phyloP scores from a whole-genome alignment of 2,113 vertebrate species.

The Furnarius figulus region DNA sequence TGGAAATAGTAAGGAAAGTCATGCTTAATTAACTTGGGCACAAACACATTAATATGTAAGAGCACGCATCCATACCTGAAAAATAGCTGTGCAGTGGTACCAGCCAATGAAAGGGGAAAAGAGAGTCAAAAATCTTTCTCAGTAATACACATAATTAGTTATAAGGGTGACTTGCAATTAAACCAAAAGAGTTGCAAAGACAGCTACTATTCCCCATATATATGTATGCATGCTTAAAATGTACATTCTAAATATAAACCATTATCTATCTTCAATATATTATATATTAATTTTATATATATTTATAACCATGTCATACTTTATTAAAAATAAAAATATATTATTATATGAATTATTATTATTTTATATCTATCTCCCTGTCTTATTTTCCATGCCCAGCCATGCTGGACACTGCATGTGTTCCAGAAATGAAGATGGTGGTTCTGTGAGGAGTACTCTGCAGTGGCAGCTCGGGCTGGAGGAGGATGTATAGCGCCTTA shows the following conservation, averaged over 20 bases:
- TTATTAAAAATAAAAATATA: not conserved
- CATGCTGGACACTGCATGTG: fast-evolving
- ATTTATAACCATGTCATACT: not conserved
- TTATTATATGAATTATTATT: not conserved
- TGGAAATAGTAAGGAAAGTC: not conserved
- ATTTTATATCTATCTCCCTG: not conserved
- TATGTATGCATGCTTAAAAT: not conserved
- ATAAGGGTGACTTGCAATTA: not conserved
- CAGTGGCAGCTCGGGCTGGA: not conserved
- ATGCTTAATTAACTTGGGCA: not conserved
- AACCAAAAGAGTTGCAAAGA: not conserved
- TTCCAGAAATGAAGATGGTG: not conserved
- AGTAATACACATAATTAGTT: not conserved
- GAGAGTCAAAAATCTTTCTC: not conserved
- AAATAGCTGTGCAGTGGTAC: not conserved
- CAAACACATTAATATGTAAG: not conserved
- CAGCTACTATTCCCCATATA: not conserved
- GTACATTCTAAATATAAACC: not conserved
- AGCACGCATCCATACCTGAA: not conserved
- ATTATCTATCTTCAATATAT: not conserved
- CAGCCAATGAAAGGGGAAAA: not conserved
- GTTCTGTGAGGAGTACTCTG: not conserved
- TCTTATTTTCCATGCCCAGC: not conserved
- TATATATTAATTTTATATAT: not conserved
- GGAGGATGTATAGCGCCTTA: not conserved